Conservation (phyloP, 2,888 invertebrate species). For the Himalopsyche tibetana region DNA sequence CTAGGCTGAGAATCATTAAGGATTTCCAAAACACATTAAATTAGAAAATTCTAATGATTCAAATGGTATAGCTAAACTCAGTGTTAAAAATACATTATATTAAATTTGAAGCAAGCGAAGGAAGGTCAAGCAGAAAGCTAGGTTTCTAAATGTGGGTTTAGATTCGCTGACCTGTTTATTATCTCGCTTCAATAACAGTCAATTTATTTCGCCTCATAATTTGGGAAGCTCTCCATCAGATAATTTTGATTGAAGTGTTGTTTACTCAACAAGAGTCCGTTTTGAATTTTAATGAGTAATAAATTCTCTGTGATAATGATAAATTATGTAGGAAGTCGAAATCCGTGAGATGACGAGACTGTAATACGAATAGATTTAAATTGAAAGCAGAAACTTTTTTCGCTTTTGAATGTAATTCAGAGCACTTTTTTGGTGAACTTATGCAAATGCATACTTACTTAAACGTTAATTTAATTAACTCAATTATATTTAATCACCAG, state of each 20-base stretch:
- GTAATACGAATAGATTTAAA: neutral
- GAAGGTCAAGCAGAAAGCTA: neutral
- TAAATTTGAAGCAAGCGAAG: no score
- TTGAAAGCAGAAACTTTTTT: neutral
- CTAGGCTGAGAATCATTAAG: no score
- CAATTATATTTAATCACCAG: no score
- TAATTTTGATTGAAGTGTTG: conserved; percentile 10
- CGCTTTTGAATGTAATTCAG: no score
- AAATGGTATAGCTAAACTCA: no score
- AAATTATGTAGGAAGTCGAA: neutral
- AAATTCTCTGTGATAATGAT: conserved; percentile 5
- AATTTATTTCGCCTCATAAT: conserved; percentile 22
- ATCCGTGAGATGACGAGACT: neutral
- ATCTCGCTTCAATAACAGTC: neutral
- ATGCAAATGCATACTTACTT: no score
- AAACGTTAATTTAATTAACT: no score
- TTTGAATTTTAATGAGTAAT: conserved; percentile 18
- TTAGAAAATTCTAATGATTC: no score
- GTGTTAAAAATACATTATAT: no score
- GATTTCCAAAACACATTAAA: no score
- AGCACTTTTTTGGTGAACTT: no score
- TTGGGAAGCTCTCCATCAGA: conserved; percentile 40
- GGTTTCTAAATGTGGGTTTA: neutral
- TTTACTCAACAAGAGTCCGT: conserved; percentile 5
- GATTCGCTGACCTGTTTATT: neutral